A percentile compares a stretch with the other conserved stretches of the same genome.
Conservation (phyloP, 2,888 invertebrate species). For the Sycophila texana region DNA sequence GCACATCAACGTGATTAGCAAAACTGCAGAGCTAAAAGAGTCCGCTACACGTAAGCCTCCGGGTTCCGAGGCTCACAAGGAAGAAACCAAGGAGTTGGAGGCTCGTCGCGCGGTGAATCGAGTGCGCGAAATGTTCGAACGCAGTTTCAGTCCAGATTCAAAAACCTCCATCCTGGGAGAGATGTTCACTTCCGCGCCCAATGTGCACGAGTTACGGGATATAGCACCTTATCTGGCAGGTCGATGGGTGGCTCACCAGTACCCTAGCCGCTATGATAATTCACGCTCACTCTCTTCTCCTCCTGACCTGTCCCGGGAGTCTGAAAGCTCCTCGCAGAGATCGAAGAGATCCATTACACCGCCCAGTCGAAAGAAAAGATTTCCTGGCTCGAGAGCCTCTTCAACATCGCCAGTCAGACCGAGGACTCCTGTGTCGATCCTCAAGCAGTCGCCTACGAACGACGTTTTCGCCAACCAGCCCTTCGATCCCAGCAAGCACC, state of each 20-base stretch:
- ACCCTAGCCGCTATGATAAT: slow-evolving; percentile 84
- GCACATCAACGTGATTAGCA: slow-evolving; percentile 92
- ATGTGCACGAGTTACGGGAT: slow-evolving; percentile 85
- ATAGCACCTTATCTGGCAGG: slow-evolving; percentile 88
- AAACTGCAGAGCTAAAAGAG: slow-evolving; percentile 82
- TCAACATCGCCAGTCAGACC: slow-evolving; percentile 62
- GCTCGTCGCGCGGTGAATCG: slow-evolving; percentile 82
- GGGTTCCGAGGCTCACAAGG: slow-evolving; percentile 67
- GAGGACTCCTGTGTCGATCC: slow-evolving; percentile 73
- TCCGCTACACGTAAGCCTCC: slow-evolving; percentile 53
- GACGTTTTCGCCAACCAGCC: slow-evolving; percentile 81
- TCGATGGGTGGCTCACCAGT: slow-evolving; percentile 88
- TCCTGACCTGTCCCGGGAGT: slow-evolving; percentile 63
- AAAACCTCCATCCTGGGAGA: slow-evolving; percentile 83
- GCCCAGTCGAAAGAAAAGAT: slow-evolving; percentile 54
- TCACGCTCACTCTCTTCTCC: slow-evolving; percentile 80
- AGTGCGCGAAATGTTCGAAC: slow-evolving; percentile 84
- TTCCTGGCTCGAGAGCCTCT: slow-evolving; percentile 53
- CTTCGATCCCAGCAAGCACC: slow-evolving; percentile 86
- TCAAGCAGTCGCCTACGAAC: slow-evolving; percentile 67
- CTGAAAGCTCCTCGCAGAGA: slow-evolving; percentile 12
- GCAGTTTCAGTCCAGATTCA: slow-evolving; percentile 67
- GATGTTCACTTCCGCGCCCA: slow-evolving; percentile 88
- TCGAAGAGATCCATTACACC: slow-evolving; percentile 52
- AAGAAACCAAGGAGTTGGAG: slow-evolving; percentile 68